Evolutionary conservation across 2,888 invertebrate genomes (phyloP).

Genomic region (Monochamus alternatus): DNA sequence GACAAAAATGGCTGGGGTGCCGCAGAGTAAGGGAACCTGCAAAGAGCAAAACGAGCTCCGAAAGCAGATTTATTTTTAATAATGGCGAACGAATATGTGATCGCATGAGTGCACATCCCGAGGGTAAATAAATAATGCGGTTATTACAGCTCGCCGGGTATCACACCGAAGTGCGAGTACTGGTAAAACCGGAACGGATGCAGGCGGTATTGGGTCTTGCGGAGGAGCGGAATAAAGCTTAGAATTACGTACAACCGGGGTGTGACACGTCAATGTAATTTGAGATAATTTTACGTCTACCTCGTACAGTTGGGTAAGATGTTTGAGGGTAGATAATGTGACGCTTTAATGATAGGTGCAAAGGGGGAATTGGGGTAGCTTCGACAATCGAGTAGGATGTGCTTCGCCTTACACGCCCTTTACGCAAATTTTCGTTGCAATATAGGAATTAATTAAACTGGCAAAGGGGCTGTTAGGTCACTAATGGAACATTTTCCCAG

Average conservation of each 20-base stretch:
- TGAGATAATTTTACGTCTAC: constrained; percentile 68
- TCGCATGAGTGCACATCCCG: constrained; percentile 65
- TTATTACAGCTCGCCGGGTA: constrained; percentile 69
- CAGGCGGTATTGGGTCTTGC: constrained; percentile 56
- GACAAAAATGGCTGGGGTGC: constrained; percentile 9
- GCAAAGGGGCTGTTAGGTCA: constrained; percentile 52
- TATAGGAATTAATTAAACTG: constrained; percentile 55
- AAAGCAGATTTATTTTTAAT: constrained; percentile 69
- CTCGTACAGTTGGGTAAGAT: constrained; percentile 68
- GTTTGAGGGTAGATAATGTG: constrained; percentile 65
- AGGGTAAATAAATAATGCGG: constrained; percentile 70
- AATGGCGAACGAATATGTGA: constrained; percentile 66
- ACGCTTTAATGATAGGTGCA: constrained; percentile 62
- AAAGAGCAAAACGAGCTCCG: constrained; percentile 44
- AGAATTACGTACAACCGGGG: constrained; percentile 32
- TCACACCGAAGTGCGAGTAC: constrained; percentile 56
- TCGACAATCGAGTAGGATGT: constrained; percentile 52
- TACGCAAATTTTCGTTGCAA: constrained; percentile 56
- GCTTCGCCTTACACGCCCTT: constrained; percentile 52
- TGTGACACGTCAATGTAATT: constrained; percentile 64
- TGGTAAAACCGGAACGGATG: constrained; percentile 41
- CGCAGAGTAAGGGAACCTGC: constrained; percentile 16
- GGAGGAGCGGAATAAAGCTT: constrained; percentile 47
- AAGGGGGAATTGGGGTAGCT: constrained; percentile 49
- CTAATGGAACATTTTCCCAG: constrained; percentile 50